Base-by-base conservation (phyloP, 92 coral and sea anemone species). In the Zoanthus gigantus region DNA sequence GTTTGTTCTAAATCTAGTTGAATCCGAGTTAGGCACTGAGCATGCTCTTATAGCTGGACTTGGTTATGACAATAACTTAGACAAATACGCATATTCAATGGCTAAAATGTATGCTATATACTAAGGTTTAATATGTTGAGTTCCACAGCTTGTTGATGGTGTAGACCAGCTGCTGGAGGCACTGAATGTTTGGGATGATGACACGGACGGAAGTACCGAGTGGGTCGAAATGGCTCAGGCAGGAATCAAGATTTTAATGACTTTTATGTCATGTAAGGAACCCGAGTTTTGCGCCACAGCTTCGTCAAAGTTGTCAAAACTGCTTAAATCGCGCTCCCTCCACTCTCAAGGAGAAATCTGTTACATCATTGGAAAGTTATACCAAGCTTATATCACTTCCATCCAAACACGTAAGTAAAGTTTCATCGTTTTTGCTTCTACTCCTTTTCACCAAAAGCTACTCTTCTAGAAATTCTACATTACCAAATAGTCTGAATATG, bases 151-250 rank as follows among this genome's bases (percentile, higher is more conserved):
- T 30, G 99, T 97, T 17, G 95, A 97, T 31, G 91, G 90, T 13
- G 95, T 97, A 56, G 99, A 94, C 5, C 93, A 94, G 65, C 91
- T 97, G 28, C 95, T 97, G 47, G 99, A 96, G 76, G 96, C 92
- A 0, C 92, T 97, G 5, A 97, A 97, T 72, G 99, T 97, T 9
- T 97, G 99, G 99, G 92, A 84, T 37, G 95, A 96, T 60, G 95
- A 96, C 74, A 42, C 83, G 34, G 93, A 89, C 50, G 97, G 93
- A 44, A 89, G 88, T 31, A 80, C 92, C 8, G 97, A 96, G 79
- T 97, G 99, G 99, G 91, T 81, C 13, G 99, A 97, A 85, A 97
- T 97, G 99, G 97, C 98, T 9, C 98, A 97, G 57, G 92, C 95
- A 16, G 99, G 99, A 48, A 93, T 90, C 53, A 85, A 96, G 84